Evolutionary conservation across 23 tunicate genomes (phyloP).

Genomic region (Halocynthia roretzi): DNA sequence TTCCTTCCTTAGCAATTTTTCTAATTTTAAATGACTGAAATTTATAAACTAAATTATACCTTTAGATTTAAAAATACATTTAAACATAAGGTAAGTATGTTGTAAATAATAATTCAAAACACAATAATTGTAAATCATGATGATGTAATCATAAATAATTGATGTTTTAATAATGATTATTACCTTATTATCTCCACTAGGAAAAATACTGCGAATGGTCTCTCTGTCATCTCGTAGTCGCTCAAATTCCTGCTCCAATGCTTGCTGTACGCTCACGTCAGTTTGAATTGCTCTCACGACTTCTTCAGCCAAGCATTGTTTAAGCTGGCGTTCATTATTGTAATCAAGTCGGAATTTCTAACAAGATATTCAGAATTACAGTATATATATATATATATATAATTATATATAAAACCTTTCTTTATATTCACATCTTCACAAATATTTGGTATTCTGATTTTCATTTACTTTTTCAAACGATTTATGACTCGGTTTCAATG

Average conservation of each 20-base stretch:
- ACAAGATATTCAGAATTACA: slow-evolving; percentile 1
- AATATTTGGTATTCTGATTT: not conserved
- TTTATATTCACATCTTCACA: not conserved
- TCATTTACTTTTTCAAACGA: slow-evolving; percentile 66
- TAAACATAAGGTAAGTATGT: too few relatives aligned
- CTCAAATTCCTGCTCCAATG: slow-evolving; percentile 80
- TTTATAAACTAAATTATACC: too few relatives aligned
- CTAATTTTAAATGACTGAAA: too few relatives aligned
- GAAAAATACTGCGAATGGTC: slow-evolving; percentile 82
- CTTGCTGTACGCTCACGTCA: slow-evolving; percentile 77
- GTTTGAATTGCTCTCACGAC: slow-evolving; percentile 86
- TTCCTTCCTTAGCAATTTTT: too few relatives aligned
- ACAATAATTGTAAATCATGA: too few relatives aligned
- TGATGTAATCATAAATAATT: too few relatives aligned
- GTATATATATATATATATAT: not conserved
- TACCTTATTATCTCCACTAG: slow-evolving; percentile 93
- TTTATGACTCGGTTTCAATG: slow-evolving; percentile 88
- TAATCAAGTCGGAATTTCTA: slow-evolving; percentile 90
- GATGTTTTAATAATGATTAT: too few relatives aligned
- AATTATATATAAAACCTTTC: not conserved
- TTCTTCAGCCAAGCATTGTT: slow-evolving; percentile 81
- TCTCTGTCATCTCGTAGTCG: slow-evolving; percentile 81
- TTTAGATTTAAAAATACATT: too few relatives aligned
- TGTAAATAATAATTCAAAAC: too few relatives aligned
- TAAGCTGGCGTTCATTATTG: slow-evolving; percentile 78